Evolutionary conservation across 2,888 invertebrate genomes (phyloP).

Genomic region (Metopia argyrocephala): DNA sequence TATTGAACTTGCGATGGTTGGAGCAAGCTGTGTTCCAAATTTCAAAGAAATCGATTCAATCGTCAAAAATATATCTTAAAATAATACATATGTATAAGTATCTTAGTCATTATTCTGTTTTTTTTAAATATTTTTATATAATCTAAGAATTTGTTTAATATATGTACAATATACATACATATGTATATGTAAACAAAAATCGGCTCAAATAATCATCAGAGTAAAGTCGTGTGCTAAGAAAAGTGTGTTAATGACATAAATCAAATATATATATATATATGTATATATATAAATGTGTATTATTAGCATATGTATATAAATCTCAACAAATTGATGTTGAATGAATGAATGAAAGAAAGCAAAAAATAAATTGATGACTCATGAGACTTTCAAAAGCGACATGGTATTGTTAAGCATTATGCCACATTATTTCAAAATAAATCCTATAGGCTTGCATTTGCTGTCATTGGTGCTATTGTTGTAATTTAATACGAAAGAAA

Average conservation of each 20-base stretch:
- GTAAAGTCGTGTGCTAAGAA: constrained; percentile 54
- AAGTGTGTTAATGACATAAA: constrained; percentile 69
- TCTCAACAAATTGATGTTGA: constrained; percentile 56
- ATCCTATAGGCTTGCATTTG: constrained; percentile 38
- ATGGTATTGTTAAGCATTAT: not conserved
- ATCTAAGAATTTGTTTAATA: too few species aligned
- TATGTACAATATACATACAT: too few species aligned
- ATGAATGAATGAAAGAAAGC: not conserved
- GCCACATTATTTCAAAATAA: not conserved
- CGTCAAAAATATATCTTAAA: too few species aligned
- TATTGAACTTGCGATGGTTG: too few species aligned
- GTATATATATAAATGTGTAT: constrained; percentile 5
- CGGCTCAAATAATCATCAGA: constrained; percentile 10
- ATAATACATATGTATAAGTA: too few species aligned
- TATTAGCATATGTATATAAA: constrained; percentile 18
- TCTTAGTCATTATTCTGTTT: too few species aligned
- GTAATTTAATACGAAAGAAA: constrained; percentile 32
- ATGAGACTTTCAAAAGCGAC: constrained; percentile 32
- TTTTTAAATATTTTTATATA: too few species aligned
- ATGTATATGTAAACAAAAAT: too few species aligned
- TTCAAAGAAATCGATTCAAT: too few species aligned
- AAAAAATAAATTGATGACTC: constrained; percentile 41
- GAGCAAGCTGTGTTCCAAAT: too few species aligned
- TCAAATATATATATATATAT: constrained; percentile 16
- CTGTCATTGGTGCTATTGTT: not conserved